phyloP scores from a whole-genome alignment of 1,140 invertebrate genomes.

The Coboldia fuscipes region DNA sequence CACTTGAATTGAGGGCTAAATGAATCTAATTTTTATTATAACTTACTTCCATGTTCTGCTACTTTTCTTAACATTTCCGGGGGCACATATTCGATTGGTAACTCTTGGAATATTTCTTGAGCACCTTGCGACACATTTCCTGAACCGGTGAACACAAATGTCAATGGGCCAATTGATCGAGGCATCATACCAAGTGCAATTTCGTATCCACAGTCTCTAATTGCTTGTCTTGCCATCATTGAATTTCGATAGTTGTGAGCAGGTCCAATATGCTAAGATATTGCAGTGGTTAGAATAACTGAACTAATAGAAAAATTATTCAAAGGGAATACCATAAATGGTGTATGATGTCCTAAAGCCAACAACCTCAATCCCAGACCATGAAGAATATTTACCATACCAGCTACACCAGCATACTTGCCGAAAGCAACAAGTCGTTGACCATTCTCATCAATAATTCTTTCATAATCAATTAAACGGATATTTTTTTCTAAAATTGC shows the following conservation, averaged over 20 bases:
- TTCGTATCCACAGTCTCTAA: slow-evolving; percentile 95
- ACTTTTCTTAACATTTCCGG: slow-evolving; percentile 88
- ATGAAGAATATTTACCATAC: slow-evolving; percentile 97
- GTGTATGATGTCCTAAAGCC: slow-evolving; percentile 94
- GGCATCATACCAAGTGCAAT: slow-evolving; percentile 95
- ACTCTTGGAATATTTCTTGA: slow-evolving; percentile 94
- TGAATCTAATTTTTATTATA: not conserved
- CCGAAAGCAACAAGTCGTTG: slow-evolving; percentile 94
- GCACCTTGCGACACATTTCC: slow-evolving; percentile 68
- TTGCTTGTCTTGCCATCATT: slow-evolving; percentile 90
- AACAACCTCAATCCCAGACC: slow-evolving; percentile 83
- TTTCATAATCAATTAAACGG: slow-evolving; percentile 92
- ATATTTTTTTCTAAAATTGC: slow-evolving; percentile 93
- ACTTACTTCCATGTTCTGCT: slow-evolving; percentile 84
- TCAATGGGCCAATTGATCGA: slow-evolving; percentile 90
- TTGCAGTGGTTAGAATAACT: not conserved
- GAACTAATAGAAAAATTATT: not conserved
- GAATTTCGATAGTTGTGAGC: slow-evolving; percentile 97
- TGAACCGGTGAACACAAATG: slow-evolving; percentile 94
- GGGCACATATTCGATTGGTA: slow-evolving; percentile 94
- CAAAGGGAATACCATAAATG: slow-evolving; percentile 67
- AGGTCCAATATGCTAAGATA: slow-evolving; percentile 76
- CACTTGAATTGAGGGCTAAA: slow-evolving; percentile 4
- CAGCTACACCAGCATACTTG: slow-evolving; percentile 87
- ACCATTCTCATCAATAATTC: slow-evolving; percentile 72